These are phyloP conservation scores for Phengaris arion DNA, from an alignment of 2,888 invertebrate species.

Conservation along the genomic window DNA sequence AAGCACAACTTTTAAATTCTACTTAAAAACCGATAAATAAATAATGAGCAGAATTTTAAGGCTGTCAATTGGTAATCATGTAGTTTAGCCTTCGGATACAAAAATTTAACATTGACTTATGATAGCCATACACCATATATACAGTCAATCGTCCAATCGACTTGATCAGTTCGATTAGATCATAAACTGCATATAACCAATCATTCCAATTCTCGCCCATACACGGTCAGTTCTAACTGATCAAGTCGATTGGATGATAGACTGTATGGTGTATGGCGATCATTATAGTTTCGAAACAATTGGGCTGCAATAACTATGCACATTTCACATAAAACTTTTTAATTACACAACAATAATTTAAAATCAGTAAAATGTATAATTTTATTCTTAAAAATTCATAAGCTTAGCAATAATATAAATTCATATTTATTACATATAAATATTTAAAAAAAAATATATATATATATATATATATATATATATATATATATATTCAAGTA, in stretches of 20 bases:
- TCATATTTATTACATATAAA: not conserved
- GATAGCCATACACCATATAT: no score
- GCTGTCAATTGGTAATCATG: not conserved
- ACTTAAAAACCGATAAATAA: not conserved
- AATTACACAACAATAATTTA: not conserved
- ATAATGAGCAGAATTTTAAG: not conserved
- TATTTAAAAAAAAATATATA: no score
- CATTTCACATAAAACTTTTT: not conserved
- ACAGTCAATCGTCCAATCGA: no score
- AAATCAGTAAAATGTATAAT: not conserved
- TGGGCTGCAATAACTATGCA: not conserved
- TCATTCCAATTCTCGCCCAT: no score
- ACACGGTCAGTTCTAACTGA: no score
- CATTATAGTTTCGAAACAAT: not conserved
- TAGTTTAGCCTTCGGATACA: not conserved
- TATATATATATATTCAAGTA: not conserved
- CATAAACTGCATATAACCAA: no score
- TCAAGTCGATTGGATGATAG: no score
- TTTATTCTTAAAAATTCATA: not conserved
- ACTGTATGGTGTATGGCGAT: no score
- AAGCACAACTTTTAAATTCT: not conserved
- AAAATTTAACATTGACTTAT: no score
- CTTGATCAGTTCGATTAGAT: no score
- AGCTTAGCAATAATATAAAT: not conserved
- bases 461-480: no score